A percentile compares a stretch with the other conserved stretches of the same genome.
phyloP scores from a whole-genome alignment of 2,888 invertebrate genomes.

The Acrobasis repandana region DNA sequence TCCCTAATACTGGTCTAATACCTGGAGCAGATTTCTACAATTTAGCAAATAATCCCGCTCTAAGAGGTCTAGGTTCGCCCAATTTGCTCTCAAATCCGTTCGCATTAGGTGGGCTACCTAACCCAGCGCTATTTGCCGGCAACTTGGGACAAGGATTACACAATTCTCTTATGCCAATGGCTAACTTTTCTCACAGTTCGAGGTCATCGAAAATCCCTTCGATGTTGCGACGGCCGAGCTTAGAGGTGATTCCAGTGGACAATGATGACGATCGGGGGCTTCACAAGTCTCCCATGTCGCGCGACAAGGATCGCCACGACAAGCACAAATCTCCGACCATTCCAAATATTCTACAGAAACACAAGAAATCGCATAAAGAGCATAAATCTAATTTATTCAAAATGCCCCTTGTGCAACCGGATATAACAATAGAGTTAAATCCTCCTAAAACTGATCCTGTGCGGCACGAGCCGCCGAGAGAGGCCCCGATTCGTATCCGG shows the following conservation, averaged over 20 bases:
- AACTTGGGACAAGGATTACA: conserved; percentile 62
- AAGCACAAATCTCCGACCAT: conserved; percentile 77
- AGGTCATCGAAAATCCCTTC: conserved; percentile 83
- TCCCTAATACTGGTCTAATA: conserved; percentile 75
- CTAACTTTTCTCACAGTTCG: conserved; percentile 83
- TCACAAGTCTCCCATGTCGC: conserved; percentile 59
- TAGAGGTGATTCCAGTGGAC: conserved; percentile 79
- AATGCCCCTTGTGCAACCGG: conserved; percentile 79
- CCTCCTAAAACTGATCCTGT: conserved; percentile 67
- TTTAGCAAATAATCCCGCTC: conserved; percentile 71
- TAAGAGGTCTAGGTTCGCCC: conserved; percentile 66
- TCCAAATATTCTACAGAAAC: conserved; percentile 76
- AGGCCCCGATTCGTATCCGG: conserved; percentile 43
- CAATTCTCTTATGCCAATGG: conserved; percentile 78
- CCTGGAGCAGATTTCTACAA: conserved; percentile 72
- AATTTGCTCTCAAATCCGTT: conserved; percentile 78
- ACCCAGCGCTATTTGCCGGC: conserved; percentile 69
- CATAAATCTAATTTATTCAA: conserved; percentile 72
- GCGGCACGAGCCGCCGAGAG: conserved; percentile 48
- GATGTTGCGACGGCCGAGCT: conserved; percentile 82
- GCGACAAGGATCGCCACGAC: conserved; percentile 71
- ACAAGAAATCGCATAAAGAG: conserved; percentile 74
- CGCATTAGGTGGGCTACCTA: conserved; percentile 82
- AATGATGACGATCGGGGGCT: conserved; percentile 73
- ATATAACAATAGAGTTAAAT: conserved; percentile 84